phyloP scores from a whole-genome alignment of 2,888 invertebrate species.

The Automeris io region DNA sequence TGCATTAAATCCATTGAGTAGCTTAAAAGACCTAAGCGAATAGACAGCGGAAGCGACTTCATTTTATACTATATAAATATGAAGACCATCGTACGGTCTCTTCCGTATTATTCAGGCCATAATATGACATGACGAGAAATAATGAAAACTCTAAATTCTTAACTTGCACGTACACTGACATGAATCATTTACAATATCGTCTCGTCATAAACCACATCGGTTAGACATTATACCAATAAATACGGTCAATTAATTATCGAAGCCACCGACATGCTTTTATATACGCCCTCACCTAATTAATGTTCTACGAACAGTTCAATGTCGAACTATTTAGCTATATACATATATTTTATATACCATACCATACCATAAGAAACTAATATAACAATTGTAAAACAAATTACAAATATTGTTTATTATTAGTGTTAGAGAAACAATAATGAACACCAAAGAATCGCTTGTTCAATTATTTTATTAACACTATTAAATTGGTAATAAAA shows the following conservation, averaged over 20 bases:
- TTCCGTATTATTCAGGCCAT: neutral
- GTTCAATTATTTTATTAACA: too few relatives aligned
- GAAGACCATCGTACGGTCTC: neutral
- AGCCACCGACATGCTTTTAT: slow-evolving; percentile 51
- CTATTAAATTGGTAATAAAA: too few relatives aligned
- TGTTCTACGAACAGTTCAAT: slow-evolving; percentile 50
- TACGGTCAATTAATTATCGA: slow-evolving; percentile 67
- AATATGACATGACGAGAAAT: neutral
- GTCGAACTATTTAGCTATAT: slow-evolving; percentile 46
- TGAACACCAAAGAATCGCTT: too few relatives aligned
- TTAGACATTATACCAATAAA: slow-evolving; percentile 56
- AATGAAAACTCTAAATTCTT: neutral
- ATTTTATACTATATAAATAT: too few relatives aligned
- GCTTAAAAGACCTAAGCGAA: too few relatives aligned
- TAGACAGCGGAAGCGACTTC: too few relatives aligned
- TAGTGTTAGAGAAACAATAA: too few relatives aligned
- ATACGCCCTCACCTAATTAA: slow-evolving; percentile 64
- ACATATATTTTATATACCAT: too few relatives aligned
- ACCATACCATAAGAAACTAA: too few relatives aligned
- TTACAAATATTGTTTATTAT: too few relatives aligned
- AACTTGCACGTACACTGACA: neutral
- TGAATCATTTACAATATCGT: slow-evolving; percentile 9
- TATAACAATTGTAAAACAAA: too few relatives aligned
- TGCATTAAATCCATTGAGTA: too few relatives aligned
- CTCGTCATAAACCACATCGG: slow-evolving; percentile 39